phyloP scores from a whole-genome alignment of 2,113 vertebrate species.

The Periophthalmodon schlosseri region DNA sequence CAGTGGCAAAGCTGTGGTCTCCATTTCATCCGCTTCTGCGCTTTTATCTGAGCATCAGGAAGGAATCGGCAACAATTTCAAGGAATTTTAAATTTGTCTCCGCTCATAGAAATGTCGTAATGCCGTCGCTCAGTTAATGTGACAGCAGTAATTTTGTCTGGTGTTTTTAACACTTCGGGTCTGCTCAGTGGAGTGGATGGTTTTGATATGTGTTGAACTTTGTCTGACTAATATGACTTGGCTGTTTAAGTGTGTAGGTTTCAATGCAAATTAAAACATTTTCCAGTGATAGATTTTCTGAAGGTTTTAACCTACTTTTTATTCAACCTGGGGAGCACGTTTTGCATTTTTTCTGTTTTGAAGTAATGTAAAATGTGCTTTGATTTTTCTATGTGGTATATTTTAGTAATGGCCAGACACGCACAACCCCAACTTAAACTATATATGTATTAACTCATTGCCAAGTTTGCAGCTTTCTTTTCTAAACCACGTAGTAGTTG shows the following conservation, averaged over 20 bases:
- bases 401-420: background rate
- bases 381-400: background rate
- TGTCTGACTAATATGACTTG: background rate
- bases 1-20: conserved; percentile 69
- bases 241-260: background rate
- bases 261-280: background rate
- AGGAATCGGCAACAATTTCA: conserved; percentile 57
- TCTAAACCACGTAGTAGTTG: too few relatives aligned
- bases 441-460: too few relatives aligned
- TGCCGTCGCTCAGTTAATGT: background rate
- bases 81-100: conserved; percentile 62
- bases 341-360: background rate
- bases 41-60: conserved; percentile 69
- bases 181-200: background rate
- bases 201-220: background rate
- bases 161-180: background rate
- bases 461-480: too few relatives aligned
- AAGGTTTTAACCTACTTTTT: background rate
- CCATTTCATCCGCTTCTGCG: conserved; percentile 50
- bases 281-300: background rate
- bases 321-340: too few relatives aligned
- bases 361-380: background rate
- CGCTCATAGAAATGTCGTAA: background rate
- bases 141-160: background rate
- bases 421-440: too few relatives aligned